Evolutionary conservation across 2,888 invertebrate species (phyloP).

Genomic region (Spisula subtruncata): DNA sequence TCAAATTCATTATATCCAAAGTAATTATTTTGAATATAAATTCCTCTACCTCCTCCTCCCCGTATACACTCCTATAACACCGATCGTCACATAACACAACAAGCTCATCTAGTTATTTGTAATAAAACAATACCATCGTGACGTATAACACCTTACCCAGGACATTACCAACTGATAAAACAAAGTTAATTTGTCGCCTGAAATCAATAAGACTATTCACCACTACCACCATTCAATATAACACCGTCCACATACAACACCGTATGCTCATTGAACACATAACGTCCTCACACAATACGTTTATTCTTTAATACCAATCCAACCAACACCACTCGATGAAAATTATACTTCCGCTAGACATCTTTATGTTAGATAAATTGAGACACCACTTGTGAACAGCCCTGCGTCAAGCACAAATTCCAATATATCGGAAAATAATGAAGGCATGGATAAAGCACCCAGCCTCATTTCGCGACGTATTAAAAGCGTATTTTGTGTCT

Average conservation of each 20-base stretch:
- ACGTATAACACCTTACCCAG: neutral
- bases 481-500: conserved; percentile 1
- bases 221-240: neutral
- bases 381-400: neutral
- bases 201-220: neutral
- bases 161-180: neutral
- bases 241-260: neutral
- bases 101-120: neutral
- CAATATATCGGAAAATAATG: conserved; percentile 16
- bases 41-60: no score
- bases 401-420: neutral
- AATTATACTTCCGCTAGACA: neutral
- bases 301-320: neutral
- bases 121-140: neutral
- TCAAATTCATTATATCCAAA: no score
- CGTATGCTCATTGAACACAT: neutral
- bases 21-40: no score
- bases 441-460: neutral
- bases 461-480: conserved; percentile 18
- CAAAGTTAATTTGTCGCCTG: neutral
- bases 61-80: no score
- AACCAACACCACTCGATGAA: neutral
- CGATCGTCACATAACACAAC: no score
- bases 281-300: neutral
- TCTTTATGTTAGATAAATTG: neutral